Percentiles rank a stretch among this genome's conserved stretches.
Conservation (phyloP, 2,888 invertebrate genomes). For the Orchestes rusci region DNA sequence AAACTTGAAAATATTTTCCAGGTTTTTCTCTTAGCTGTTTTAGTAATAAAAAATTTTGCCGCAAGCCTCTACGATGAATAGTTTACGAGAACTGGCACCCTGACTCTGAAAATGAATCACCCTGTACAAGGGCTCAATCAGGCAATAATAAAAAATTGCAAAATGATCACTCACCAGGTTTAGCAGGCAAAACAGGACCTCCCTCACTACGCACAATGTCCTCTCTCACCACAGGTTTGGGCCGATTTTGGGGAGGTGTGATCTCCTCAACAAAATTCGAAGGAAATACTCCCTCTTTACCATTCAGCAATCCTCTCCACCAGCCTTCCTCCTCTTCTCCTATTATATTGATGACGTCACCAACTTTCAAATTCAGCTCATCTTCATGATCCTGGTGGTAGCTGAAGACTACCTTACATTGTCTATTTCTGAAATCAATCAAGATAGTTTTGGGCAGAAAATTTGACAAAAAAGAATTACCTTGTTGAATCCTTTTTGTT, state of each 20-base stretch:
- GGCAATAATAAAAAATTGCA: too few relatives aligned
- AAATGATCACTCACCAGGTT: slow-evolving; percentile 62
- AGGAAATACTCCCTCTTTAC: slow-evolving; percentile 85
- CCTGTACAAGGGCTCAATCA: too few relatives aligned
- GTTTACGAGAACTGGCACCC: too few relatives aligned
- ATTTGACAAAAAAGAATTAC: slow-evolving; percentile 9
- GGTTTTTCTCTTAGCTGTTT: too few relatives aligned
- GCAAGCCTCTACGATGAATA: too few relatives aligned
- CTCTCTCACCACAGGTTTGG: slow-evolving; percentile 28
- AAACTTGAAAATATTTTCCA: too few relatives aligned
- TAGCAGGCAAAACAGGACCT: slow-evolving; percentile 66
- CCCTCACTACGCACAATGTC: slow-evolving; percentile 20
- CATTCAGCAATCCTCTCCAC: slow-evolving; percentile 83
- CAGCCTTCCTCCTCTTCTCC: slow-evolving; percentile 91
- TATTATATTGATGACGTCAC: slow-evolving; percentile 84
- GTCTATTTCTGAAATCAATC: slow-evolving; percentile 45
- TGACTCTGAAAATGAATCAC: too few relatives aligned
- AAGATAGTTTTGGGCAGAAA: background rate
- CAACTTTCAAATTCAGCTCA: slow-evolving; percentile 79
- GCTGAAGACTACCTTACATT: slow-evolving; percentile 80
- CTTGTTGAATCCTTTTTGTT: slow-evolving; percentile 36
- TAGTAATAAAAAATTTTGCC: too few relatives aligned
- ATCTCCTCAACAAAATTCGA: slow-evolving; percentile 81
- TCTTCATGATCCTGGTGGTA: slow-evolving; percentile 92
- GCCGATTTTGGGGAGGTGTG: slow-evolving; percentile 24